Evolutionary conservation across 2,888 invertebrate species (phyloP), one percentile per base, ranked within the genome.

Genomic region (Azorinus chamasolen): DNA sequence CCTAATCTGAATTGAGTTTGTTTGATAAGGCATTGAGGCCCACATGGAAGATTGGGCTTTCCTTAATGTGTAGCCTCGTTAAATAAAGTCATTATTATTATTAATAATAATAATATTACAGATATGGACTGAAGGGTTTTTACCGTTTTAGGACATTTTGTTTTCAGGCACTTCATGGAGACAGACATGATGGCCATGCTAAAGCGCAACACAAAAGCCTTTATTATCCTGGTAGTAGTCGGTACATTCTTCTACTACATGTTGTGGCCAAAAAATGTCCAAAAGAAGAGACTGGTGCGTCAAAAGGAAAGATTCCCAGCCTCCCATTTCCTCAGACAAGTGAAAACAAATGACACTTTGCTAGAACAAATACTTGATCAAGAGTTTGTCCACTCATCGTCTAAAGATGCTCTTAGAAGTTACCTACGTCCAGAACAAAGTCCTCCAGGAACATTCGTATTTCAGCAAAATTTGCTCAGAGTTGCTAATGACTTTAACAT

Each of bases 131-230:
- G n/a, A n/a, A n/a, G n/a, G n/a, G n/a, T n/a, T n/a, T n/a, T 32
- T 32, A 32, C n/a, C 32, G 32, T 32, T 32, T 6, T 32, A 6
- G 32, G 32, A 32, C 4, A 4, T 32, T 32, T 32, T 32, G 4
- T 6, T 32, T 32, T 32, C 32, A 32, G 32, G 32, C 4, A 32
- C 32, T 32, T 32, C 32, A 32, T 32, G 32, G 32, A 32, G n/a
- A 6, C 32, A 32, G 16, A 3, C 20, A 18, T 46, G 27, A 59
- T 59, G 59, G 32, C 32, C 4, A 6, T 32, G 5, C 32, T 73
- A 41, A 58, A 65, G 32, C 54, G 75, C n/a, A 72, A 75, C 61
- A 68, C 72, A 41, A 72, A 72, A 22, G 0, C 72, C 6, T 55
- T 72, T 16, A 24, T 72, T 10, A 45, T 37, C 10, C 54, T 63